phyloP scores from a whole-genome alignment of 2,888 invertebrate species.

The Cheilosia vulpina region DNA sequence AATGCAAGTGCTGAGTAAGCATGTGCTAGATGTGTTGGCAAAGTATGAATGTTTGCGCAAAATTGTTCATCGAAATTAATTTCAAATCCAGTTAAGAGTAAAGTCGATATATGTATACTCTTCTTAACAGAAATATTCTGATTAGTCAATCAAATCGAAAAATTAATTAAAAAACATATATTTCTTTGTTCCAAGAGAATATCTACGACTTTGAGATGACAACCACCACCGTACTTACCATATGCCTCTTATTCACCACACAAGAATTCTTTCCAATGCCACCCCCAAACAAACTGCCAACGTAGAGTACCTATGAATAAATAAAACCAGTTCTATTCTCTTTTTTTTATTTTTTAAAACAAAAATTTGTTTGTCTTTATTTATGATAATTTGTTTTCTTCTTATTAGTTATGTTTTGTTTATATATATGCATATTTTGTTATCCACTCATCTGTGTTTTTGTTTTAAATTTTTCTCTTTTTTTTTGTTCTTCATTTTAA shows the following conservation, averaged over 20 bases:
- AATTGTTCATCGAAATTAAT: no score
- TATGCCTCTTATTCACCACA: constrained; percentile 3
- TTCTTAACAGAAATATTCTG: no score
- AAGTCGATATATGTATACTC: no score
- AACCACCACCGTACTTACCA: background rate
- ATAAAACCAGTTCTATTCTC: constrained; percentile 74
- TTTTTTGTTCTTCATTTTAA: constrained; percentile 58
- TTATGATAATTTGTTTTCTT: constrained; percentile 69
- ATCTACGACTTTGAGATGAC: no score
- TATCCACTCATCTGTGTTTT: constrained; percentile 69
- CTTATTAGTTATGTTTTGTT: constrained; percentile 57
- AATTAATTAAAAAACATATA: background rate
- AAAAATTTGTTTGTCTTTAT: constrained; percentile 75
- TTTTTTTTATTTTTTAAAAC: constrained; percentile 76
- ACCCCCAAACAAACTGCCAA: background rate
- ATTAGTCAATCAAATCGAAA: background rate
- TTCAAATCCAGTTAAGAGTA: no score
- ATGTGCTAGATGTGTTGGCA: no score
- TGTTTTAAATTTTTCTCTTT: constrained; percentile 63
- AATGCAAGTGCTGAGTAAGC: no score
- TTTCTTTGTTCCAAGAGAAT: no score
- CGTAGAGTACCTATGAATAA: constrained; percentile 43
- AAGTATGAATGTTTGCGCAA: no score
- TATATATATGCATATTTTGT: constrained; percentile 68
- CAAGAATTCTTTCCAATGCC: background rate